Evolutionary conservation across 2,888 invertebrate genomes (phyloP), one percentile per base, ranked within the genome.

Genomic region (Diloba caeruleocephala): DNA sequence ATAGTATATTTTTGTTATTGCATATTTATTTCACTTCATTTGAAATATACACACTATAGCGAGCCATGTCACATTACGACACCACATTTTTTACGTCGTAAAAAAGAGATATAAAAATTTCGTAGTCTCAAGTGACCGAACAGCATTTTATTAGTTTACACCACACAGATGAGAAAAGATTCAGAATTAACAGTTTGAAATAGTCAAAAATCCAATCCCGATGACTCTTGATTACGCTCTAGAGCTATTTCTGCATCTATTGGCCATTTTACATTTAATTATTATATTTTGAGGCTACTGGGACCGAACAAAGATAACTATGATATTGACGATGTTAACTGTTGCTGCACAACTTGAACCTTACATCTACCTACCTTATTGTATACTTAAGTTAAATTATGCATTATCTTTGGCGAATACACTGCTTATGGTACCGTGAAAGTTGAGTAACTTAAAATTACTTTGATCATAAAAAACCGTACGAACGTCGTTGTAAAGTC

Each of bases 361-460:
- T 79, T 84, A 82, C 42, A 43, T 49, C 81, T 85, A 85, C 56
- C 76, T 83, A 61, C 29, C 64, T 70, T 67, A 83, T 59, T 64
- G 59, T 61, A 63, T 82, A 82, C 75, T 86, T 87, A 87, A 71
- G 66, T 82, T 84, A 87, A 88, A 92, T 92, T 92, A 92, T 91
- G 91, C 91, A 84, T 85, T 89, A 92, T 92, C 92, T 92, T 92
- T 92, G 92, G 92, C 92, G 91, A 91, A 85, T 90, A 91, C 88
- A 92, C 89, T 92, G 88, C 86, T 88, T 81, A 87, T 76, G 85
- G 89, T 89, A 90, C 89, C 87, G 69, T 84, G 78, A 79, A 81
- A 82, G 71, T 73, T 76, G 75, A 71, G 74, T 71, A 78, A 78
- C 74, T 61, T 74, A 76, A 78, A 68, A 59, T 62, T 73, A 73